Evolutionary conservation across 2,113 vertebrate species (phyloP), one percentile per base, ranked within the genome.

Genomic region (Onychostoma macrolepis): DNA sequence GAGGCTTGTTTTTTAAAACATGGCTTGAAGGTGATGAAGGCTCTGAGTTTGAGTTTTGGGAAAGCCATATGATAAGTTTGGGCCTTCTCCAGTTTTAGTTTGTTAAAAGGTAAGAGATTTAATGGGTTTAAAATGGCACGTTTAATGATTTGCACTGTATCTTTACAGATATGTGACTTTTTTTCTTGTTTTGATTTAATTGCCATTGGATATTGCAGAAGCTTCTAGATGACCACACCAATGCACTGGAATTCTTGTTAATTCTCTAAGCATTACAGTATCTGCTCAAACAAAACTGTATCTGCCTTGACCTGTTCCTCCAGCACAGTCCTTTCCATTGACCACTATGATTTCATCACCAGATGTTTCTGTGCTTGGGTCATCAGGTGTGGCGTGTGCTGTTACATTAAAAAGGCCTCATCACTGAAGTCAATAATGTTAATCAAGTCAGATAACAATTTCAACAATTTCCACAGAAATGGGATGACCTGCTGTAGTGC

Each of bases 281-380:
- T 36, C 67, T 30, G 12, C 15, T 48, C 10, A 33, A 71, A 53
- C 65, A 38, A 67, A 80, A 38, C 28, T 13, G 17, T 12, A 56
- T 53, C 24, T 28, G 30, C 43, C 82, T 58, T 53, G 48, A 84
- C 69, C 83, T 38, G 83, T 75, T 75, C n/a, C 45, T 41, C 45
- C n/a, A n/a, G 82, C 24, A 56, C 33, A 84, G 19, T 41, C 65
- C 48, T 56, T 84, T 58, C 30, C 33, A 56, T 45, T 83, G 69
- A 84, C 82, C 82, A 36, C 69, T 30, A 38, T 9, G 8, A 71
- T 71, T 71, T 19, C 69, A 74, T 84, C 69, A 84, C 21, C 43
- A 71, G 65, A 43, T 50, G 80, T 83, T 83, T 71, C 63, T 13
- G 24, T 13, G 28, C 28, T 67, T 71, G 63, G 41, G 61, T 58